These are phyloP conservation scores for Morpho achilles DNA, from an alignment of 2,888 invertebrate genomes.

Conservation along the genomic window DNA sequence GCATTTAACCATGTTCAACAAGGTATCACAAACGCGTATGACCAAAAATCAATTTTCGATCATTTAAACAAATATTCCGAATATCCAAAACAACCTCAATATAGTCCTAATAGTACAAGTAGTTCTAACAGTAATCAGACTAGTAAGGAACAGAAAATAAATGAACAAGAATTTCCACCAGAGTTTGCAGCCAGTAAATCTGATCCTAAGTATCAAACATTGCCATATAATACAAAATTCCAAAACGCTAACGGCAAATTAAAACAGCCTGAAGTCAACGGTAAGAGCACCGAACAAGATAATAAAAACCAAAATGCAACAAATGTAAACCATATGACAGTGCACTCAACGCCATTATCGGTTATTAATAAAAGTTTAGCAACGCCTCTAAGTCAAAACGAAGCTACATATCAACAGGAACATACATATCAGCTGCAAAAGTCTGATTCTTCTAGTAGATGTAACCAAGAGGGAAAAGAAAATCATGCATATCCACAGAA, in stretches of 20 bases:
- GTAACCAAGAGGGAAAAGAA: conserved; percentile 75
- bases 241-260: conserved; percentile 72
- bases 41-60: conserved; percentile 65
- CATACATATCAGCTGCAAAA: conserved; percentile 76
- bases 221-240: conserved; percentile 94
- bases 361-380: conserved; percentile 82
- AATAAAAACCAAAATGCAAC: conserved; percentile 53
- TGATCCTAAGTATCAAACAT: conserved; percentile 94
- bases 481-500: conserved; percentile 77
- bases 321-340: conserved; percentile 73
- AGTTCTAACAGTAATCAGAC: conserved; percentile 73
- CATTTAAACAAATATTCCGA: conserved; percentile 72
- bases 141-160: conserved; percentile 69
- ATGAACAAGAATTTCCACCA: conserved; percentile 78
- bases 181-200: conserved; percentile 89
- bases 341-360: conserved; percentile 74
- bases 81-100: conserved; percentile 72
- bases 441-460: conserved; percentile 72
- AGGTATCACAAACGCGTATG: conserved; percentile 69
- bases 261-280: conserved; percentile 57
- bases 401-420: conserved; percentile 75
- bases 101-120: conserved; percentile 78
- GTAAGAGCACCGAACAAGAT: conserved; percentile 58
- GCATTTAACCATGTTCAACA: conserved; percentile 66
- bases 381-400: conserved; percentile 80